Percentiles rank a stretch among this genome's conserved stretches.
Conservation (phyloP, 2,113 vertebrate species). For the Percopsis transmontana region DNA sequence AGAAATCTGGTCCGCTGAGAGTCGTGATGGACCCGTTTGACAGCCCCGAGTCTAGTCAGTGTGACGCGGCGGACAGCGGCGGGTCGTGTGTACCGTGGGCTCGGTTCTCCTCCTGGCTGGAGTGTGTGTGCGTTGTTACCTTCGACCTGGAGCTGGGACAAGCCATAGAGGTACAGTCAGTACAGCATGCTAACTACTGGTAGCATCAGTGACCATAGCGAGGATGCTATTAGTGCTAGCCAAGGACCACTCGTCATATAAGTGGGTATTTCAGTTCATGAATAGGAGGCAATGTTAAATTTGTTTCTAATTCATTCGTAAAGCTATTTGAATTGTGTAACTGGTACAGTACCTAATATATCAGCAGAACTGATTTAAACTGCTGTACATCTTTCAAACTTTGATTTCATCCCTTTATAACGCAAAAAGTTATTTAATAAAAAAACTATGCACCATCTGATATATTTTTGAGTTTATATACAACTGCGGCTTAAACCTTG, state of each 20-base stretch:
- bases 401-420: no score
- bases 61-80: constrained; percentile 21
- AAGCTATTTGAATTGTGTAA: no score
- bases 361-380: no score
- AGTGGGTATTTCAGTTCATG: no score
- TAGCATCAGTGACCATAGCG: not conserved
- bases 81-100: constrained; percentile 74
- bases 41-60: constrained; percentile 40
- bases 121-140: constrained; percentile 91
- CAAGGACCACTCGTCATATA: not conserved
- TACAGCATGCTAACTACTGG: not conserved
- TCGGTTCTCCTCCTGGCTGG: constrained; percentile 89
- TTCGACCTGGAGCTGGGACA: constrained; percentile 95
- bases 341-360: no score
- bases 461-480: not conserved
- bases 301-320: no score
- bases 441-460: not conserved
- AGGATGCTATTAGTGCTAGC: not conserved
- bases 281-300: no score
- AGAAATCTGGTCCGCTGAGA: constrained; percentile 9
- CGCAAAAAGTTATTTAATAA: not conserved
- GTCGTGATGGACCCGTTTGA: constrained; percentile 71
- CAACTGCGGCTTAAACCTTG: not conserved
- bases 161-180: constrained; percentile 85
- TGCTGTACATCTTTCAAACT: no score